Evolutionary conservation across 2,113 vertebrate genomes (phyloP).

Genomic region (Sinocyclocheilus grahami): DNA sequence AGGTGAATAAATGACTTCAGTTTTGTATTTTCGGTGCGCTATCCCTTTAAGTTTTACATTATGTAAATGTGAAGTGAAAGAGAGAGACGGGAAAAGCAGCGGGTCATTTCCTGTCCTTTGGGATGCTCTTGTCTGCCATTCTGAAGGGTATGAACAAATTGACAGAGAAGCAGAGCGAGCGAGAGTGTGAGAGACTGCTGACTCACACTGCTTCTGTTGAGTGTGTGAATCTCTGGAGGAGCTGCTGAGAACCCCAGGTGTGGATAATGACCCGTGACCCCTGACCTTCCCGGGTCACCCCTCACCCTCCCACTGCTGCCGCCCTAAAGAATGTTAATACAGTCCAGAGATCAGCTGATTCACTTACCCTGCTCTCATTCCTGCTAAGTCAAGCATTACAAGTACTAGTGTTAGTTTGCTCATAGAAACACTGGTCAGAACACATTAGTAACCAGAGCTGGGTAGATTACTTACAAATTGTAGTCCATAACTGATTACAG

Average conservation of each 20-base stretch:
- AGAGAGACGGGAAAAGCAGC: not conserved
- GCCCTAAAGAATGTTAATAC: slow-evolving; percentile 70
- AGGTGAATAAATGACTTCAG: not conserved
- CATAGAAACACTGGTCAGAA: slow-evolving; percentile 40
- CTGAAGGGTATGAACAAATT: slow-evolving; percentile 10
- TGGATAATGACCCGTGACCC: slow-evolving; percentile 71
- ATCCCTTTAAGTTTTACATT: not conserved
- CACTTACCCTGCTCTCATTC: not conserved
- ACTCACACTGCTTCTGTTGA: slow-evolving; percentile 60
- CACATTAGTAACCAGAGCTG: slow-evolving; percentile 56
- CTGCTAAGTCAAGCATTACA: slow-evolving; percentile 13
- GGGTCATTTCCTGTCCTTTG: slow-evolving; percentile 6
- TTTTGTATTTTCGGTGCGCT: not conserved
- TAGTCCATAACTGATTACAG: too few relatives aligned
- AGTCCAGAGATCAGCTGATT: slow-evolving; percentile 66
- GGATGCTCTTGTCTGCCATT: slow-evolving; percentile 27
- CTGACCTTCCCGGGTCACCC: slow-evolving; percentile 62
- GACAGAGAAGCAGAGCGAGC: slow-evolving; percentile 23
- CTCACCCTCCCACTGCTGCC: slow-evolving; percentile 37
- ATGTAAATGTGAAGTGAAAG: not conserved
- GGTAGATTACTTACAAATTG: not conserved
- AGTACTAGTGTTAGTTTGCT: not conserved
- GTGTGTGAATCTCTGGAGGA: slow-evolving; percentile 40
- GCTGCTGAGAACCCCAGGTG: slow-evolving; percentile 44
- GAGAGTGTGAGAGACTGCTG: slow-evolving; percentile 67